Evolutionary conservation across 2,113 vertebrate species (phyloP), one percentile per base, ranked within the genome.

Genomic region (Uria aalge): DNA sequence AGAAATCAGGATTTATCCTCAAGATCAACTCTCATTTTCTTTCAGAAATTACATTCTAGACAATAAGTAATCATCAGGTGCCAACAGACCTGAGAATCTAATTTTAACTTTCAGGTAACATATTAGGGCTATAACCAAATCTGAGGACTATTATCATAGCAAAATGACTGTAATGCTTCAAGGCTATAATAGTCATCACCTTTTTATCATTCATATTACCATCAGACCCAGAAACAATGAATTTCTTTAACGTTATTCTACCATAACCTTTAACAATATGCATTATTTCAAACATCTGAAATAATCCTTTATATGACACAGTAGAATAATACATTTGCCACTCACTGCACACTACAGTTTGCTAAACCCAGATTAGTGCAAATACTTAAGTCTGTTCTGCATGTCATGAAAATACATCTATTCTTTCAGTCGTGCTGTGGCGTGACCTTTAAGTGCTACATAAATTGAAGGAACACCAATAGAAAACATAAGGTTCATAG

Each of bases 121-220:
- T 91, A 96, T 95, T 96, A 96, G 67, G 92, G 93, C 64, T 83
- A 89, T 94, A 94, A 93, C 50, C 90, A 93, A 85, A 95, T 89
- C 85, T 97, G 86, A 96, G 83, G 68, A 97, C 93, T 96, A 97
- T 92, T 96, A 95, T 97, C 89, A 73, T 94, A 94, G 88, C 57
- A 86, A 93, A 95, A 98, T 97, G 94, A 88, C 89, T 96, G 92
- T 95, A 93, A 95, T 96, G 96, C 93, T 96, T 95, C 80, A 95
- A 91, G 88, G 86, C 85, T 90, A 10, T 92, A 97, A 93, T 47
- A 95, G 75, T 63, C 91, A 85, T 95, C 95, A 88, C 91, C 85
- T 93, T 97, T 96, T 95, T 90, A 92, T 97, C 92, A 94, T 88
- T 87, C 81, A 41, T 74, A 97, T 93, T 94, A 93, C 73, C 90